Evolutionary conservation across 2,888 invertebrate species (phyloP), one percentile per base, ranked within the genome.

Genomic region (Epinotia nisella): DNA sequence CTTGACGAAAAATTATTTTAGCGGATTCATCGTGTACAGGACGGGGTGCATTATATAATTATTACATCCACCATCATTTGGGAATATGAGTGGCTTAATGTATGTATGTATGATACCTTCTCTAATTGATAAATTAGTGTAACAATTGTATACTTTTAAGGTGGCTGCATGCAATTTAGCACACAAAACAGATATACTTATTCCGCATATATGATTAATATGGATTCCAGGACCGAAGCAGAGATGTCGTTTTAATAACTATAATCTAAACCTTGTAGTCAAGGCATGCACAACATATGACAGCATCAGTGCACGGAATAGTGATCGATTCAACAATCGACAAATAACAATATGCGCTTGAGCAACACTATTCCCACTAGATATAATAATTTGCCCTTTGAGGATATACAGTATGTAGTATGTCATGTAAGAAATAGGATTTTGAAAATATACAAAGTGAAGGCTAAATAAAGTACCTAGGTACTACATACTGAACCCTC

Each of bases 131-230:
- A 5, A 4, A 45, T 49, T 49, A 5, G 5, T 49, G 15, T 49
- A 15, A 49, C 7, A 4, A 49, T n/a, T n/a, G 13, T 29, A 19
- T 13, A 24, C 4, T n/a, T 21, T 15, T 15, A n/a, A 58, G 58
- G 3, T 0, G 7, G 7, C 56, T 24, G n/a, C n/a, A n/a, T n/a
- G n/a, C n/a, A n/a, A n/a, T 3, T 24, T 4, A 24, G 15, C 17
- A 15, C 19, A 39, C 60, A 19, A 60, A 60, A 7, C 39, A 2
- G 60, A 11, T 11, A 7, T 1, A 59, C 0, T 39, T 60, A 19
- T 60, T 41, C 49, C 60, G 39, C 76, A 64, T 75, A 75, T 74
- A 77, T 74, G 71, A 71, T 21, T 39, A 19, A n/a, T 39, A 39
- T 35, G 29, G 29, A 19, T 53, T 29, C 2, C 53, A 53, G 17